Base-by-base conservation (phyloP, 2,888 invertebrate species). In the Eudemis profundana region DNA sequence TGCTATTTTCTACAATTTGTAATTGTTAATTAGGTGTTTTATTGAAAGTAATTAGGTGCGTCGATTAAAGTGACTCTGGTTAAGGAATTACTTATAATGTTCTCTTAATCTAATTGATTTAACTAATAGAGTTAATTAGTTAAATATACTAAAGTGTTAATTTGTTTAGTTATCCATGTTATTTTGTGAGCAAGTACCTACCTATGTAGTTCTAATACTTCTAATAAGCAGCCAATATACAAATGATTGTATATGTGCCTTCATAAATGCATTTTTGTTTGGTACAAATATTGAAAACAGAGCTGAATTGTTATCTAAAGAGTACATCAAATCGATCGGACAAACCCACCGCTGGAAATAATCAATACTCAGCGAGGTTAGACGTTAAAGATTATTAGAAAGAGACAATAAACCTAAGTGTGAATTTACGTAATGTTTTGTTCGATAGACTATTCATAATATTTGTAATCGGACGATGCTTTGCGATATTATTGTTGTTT, bases 301-400 rank as follows among this genome's bases (percentile, higher is more conserved):
- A 57, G n/a, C 7, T 44, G 29, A 33, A n/a, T n/a, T n/a, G n/a
- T 19, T 17, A 17, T n/a, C 4, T 12, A 23, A n/a, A 44, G 27
- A 8, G 17, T 42, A 50, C 44, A 51, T 59, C 42, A 59, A 60
- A 65, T 53, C 65, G 65, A 60, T 53, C 38, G 51, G 59, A 38
- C 46, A 8, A 14, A 17, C 56, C 56, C 63, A 40, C 46, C 46
- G 46, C 38, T 27, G 46, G 27, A 53, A 65, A 60, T 65, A 65
- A 65, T 65, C 65, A 65, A 65, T 65, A 65, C 60, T 40, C 21
- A 27, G 29, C 17, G 36, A 60, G 57, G 57, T 46, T 44, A 51
- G 46, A 47, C 53, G 40, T 38, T 65, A 60, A 47, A 53, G 63
- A 63, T 57, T 53, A 65, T 65, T 60, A 65, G 65, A 65, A 60